Percentiles rank a stretch among this genome's conserved stretches.
Evolutionary conservation across 2,113 vertebrate species (phyloP).

Genomic region (Pollachius pollachius): DNA sequence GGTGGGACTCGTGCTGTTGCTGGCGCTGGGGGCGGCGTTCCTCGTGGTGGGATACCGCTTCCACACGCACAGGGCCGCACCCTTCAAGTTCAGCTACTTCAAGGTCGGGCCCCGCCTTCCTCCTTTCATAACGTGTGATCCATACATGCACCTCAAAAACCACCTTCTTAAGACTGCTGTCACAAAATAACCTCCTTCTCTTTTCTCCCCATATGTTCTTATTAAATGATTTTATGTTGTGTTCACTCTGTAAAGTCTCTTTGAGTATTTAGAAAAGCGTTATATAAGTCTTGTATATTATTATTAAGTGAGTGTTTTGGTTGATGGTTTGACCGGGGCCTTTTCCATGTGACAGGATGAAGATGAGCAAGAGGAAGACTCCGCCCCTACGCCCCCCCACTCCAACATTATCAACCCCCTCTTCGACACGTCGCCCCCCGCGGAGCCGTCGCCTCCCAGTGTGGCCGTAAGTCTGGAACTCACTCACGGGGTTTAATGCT

Average conservation of each 20-base stretch:
- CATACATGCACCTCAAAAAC: background rate
- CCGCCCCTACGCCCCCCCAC: constrained; percentile 17
- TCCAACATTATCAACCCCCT: constrained; percentile 69
- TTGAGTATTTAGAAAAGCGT: no score
- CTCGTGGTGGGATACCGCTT: constrained; percentile 79
- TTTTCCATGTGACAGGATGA: constrained; percentile 46
- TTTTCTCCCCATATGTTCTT: no score
- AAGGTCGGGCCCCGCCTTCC: constrained; percentile 70
- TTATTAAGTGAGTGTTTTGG: no score
- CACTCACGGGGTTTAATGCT: no score
- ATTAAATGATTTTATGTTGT: no score
- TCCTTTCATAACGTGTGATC: background rate
- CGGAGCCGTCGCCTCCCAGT: background rate
- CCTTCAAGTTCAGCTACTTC: constrained; percentile 83
- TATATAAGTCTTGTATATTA: no score
- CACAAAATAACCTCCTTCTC: background rate
- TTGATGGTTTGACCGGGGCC: background rate
- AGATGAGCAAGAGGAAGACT: constrained; percentile 40
- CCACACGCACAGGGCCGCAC: constrained; percentile 76
- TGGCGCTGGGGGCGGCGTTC: constrained; percentile 62
- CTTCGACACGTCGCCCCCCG: constrained; percentile 46
- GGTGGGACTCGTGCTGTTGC: constrained; percentile 77
- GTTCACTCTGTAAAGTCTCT: no score
- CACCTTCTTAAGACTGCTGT: background rate
- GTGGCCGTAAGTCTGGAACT: background rate